Percentiles rank a stretch among this genome's conserved stretches.
Evolutionary conservation across 2,888 invertebrate genomes (phyloP).

Genomic region (Geophilus truncorum): DNA sequence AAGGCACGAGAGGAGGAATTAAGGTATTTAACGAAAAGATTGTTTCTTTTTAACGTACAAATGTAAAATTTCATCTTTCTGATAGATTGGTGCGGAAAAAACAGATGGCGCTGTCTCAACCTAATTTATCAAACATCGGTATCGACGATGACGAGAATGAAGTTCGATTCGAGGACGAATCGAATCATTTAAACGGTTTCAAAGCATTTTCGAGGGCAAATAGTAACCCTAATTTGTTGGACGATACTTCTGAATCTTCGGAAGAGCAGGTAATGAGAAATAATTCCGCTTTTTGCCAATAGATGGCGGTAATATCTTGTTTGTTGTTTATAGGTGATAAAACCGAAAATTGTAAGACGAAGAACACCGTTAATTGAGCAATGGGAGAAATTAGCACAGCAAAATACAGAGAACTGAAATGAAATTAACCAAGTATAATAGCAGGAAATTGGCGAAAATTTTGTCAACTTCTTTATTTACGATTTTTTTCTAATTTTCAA

Average conservation of each 20-base stretch:
- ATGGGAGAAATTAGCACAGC: not conserved
- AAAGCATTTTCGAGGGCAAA: conserved; percentile 41
- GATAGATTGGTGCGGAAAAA: conserved; percentile 57
- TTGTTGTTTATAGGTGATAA: not conserved
- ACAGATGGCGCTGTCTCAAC: conserved; percentile 58
- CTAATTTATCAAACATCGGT: conserved; percentile 57
- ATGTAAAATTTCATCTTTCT: not conserved
- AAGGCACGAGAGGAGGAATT: conserved; percentile 74
- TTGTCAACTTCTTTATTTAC: not conserved
- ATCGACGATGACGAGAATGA: conserved; percentile 51
- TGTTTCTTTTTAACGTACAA: not conserved
- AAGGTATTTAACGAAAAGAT: conserved; percentile 51
- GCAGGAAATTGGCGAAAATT: too few species aligned
- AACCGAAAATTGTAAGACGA: not conserved
- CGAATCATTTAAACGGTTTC: conserved; percentile 4
- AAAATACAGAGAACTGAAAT: not conserved
- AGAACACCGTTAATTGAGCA: not conserved
- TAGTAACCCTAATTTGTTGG: conserved; percentile 47
- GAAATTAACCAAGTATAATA: too few species aligned
- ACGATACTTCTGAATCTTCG: conserved; percentile 36
- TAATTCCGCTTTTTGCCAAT: too few species aligned
- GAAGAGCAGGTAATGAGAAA: not conserved
- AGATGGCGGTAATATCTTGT: too few species aligned
- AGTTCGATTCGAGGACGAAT: conserved; percentile 29
- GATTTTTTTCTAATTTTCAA: not conserved